Base-by-base conservation (phyloP, 2,113 vertebrate species). In the Cranoglanis bouderius region DNA sequence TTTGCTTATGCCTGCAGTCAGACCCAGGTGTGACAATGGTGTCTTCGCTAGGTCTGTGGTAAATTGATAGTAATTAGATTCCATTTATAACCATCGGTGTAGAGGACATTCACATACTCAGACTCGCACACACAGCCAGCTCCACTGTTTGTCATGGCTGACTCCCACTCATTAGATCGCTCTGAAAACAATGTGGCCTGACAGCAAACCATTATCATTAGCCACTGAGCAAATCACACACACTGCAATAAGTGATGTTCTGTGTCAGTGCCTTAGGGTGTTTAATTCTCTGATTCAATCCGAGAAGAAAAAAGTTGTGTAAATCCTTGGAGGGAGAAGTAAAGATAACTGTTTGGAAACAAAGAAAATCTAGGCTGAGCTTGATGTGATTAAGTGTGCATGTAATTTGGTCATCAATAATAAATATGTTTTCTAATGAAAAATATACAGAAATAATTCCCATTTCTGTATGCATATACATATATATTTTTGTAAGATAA, bases 131-230 rank as follows among this genome's bases (percentile, higher is more conserved):
- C 83, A 67, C 59, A 75, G 26, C 72, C 86, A 55, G 35, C 51
- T 74, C 49, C 77, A 29, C 80, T 74, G 61, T 82, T 88, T 70
- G 77, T 81, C 86, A 82, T 70, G 59, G 53, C 65, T 88, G 77
- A 61, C 63, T 65, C 78, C 49, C 14, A 67, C 78, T 87, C 86
- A 81, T 87, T 87, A 87, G 86, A 63, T 78, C 21, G 16, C 78
- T 67, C 86, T 53, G 61, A 84, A 88, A 88, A 88, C 87, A 88
- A 57, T 75, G 87, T 55, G 65, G 51, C 63, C 65, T 74, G 80
- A 88, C 81, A 82, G 87, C 51, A 88, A 83, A 46, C 61, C 35
- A 67, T 82, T 88, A 82, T 57, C 61, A 88, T 88, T 88, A 88
- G 67, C 65, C 65, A 88, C 51, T 84, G 87, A 83, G 87, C 81